phyloP scores from a whole-genome alignment of 2,113 vertebrate species.

The Dolichallabes microphthalmus region DNA sequence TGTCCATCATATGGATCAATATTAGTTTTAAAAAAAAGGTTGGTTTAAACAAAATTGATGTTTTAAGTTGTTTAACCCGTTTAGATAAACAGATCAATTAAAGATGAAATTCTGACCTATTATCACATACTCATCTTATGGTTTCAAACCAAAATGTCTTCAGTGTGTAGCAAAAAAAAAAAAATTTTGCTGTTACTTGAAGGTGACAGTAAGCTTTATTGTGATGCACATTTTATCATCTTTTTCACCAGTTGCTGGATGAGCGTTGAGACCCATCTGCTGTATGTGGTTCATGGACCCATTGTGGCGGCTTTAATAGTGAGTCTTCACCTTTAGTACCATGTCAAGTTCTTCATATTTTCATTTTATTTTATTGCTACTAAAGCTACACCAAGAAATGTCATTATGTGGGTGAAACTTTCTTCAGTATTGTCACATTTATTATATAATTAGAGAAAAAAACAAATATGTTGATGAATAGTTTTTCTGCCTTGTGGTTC shows the following conservation, averaged over 20 bases:
- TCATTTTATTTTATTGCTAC: neutral
- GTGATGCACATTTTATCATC: slow-evolving; percentile 39
- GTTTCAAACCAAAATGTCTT: neutral
- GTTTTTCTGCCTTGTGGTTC: neutral
- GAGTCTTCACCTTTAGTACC: slow-evolving; percentile 62
- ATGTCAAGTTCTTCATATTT: neutral
- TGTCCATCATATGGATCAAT: neutral
- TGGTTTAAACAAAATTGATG: neutral
- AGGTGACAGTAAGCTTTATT: neutral
- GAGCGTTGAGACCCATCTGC: slow-evolving; percentile 91
- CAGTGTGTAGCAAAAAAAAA: neutral
- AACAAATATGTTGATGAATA: neutral
- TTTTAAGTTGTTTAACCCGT: neutral
- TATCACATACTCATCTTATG: neutral
- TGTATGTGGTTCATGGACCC: slow-evolving; percentile 94
- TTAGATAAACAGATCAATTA: neutral
- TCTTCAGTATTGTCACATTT: neutral
- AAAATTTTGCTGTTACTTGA: neutral
- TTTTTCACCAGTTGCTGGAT: slow-evolving; percentile 89
- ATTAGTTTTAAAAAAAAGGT: neutral
- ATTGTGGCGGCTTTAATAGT: slow-evolving; percentile 93
- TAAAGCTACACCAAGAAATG: neutral
- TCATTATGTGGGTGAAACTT: neutral
- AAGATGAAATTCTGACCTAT: neutral
- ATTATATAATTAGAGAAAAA: no score